Conservation (phyloP, 2,113 vertebrate genomes). For the Myotis davidii region DNA sequence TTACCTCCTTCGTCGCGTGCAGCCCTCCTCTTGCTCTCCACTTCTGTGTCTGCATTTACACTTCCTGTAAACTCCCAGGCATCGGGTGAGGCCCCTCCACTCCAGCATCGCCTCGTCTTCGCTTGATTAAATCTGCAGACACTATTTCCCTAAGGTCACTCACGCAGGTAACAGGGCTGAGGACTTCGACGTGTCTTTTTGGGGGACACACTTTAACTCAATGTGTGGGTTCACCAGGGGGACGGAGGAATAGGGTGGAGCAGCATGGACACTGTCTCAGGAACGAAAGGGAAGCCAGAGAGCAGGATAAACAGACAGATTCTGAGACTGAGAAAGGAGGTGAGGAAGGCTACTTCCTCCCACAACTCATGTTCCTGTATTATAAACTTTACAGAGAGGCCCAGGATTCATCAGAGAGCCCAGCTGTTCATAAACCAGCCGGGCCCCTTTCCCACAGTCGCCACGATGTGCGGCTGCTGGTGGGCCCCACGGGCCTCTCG, state of each 20-base stretch:
- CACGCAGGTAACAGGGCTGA: neutral
- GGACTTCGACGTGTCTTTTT: neutral
- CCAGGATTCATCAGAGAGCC: neutral
- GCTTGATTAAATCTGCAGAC: neutral
- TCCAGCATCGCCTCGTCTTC: neutral
- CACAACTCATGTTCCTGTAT: neutral
- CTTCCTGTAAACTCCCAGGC: neutral
- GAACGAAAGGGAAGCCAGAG: neutral
- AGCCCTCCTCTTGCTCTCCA: neutral
- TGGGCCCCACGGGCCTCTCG: neutral
- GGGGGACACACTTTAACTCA: neutral
- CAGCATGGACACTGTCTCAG: neutral
- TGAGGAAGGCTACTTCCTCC: neutral
- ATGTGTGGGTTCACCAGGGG: neutral
- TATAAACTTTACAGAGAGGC: conserved; percentile 13
- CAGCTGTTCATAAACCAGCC: fast-evolving
- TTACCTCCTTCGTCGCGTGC: neutral
- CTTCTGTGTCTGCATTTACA: neutral
- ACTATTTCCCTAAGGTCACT: neutral
- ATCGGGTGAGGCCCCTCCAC: neutral
- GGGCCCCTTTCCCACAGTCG: neutral
- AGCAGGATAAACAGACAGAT: neutral
- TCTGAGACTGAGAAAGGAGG: neutral
- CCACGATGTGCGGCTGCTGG: neutral
- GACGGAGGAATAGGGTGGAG: neutral